Evolutionary conservation across 1,140 invertebrate genomes (phyloP), one percentile per base, ranked within the genome.

Genomic region (Ostrea edulis): DNA sequence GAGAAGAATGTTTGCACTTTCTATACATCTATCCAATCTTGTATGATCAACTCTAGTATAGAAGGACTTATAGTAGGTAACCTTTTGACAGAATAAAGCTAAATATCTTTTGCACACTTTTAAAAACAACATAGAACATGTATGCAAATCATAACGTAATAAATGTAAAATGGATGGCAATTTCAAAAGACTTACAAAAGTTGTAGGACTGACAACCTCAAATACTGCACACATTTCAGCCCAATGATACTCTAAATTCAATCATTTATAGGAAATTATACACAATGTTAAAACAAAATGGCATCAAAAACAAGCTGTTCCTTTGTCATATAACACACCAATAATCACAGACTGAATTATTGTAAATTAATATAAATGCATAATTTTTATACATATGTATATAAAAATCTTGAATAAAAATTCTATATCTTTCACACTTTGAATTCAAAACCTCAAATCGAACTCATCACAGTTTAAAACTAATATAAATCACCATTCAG

Each of bases 331-430:
- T 77, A 77, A 29, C 17, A n/a, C 35, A 14, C 22, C 12, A 9
- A 77, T 77, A 25, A 77, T 77, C 68, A 77, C 68, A 77, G 68
- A 77, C 7, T 71, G 14, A 77, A 29, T 77, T 77, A 77, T 77
- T 77, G 68, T 25, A 77, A 71, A 55, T 4, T 12, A 58, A 25
- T 14, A 35, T 77, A 77, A 77, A 77, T 77, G 68, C 68, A 77
- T 77, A 9, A 22, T 77, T 25, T 77, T 35, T 14, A 77, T 29
- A 77, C 8, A 77, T 9, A 35, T 44, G 35, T 44, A 44, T 44
- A 44, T 44, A 44, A 44, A 44, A 44, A 44, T 44, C 35, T 44
- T 44, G 35, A 44, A 44, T 5, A 44, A 44, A 44, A 44, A 44
- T 44, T 44, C 35, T 20, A 58, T 11, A 58, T 62, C 20, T 62